A percentile compares a stretch with the other conserved stretches of the same genome.
Conservation (phyloP, 2,888 invertebrate genomes). For the Trachelus stipa region DNA sequence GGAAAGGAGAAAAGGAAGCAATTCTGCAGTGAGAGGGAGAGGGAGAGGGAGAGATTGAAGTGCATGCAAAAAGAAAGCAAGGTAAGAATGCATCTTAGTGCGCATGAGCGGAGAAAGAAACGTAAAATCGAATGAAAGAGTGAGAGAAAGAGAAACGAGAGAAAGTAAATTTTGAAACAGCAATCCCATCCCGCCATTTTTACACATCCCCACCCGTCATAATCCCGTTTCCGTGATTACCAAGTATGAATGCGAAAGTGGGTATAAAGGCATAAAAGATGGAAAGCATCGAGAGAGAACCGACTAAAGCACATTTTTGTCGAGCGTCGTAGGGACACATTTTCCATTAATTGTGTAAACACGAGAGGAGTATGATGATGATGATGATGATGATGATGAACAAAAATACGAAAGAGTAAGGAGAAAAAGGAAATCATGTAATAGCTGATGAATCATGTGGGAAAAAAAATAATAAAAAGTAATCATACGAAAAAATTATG, state of each 20-base stretch:
- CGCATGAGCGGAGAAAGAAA: not conserved
- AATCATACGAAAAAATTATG: constrained; percentile 28
- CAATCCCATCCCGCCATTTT: not conserved
- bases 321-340: constrained; percentile 62
- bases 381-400: not conserved
- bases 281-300: constrained; percentile 56
- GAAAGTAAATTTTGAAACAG: not conserved
- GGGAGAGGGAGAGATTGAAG: not conserved
- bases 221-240: constrained; percentile 1
- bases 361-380: constrained; percentile 40
- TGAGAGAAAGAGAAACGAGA: not conserved
- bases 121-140: not conserved
- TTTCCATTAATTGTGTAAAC: constrained; percentile 65
- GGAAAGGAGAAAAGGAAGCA: constrained; percentile 36
- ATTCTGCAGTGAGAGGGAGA: no score
- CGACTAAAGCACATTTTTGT: constrained; percentile 62
- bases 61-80: not conserved
- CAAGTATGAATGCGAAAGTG: constrained; percentile 9
- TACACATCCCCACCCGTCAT: not conserved
- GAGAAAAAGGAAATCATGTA: constrained; percentile 19
- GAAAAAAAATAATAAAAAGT: constrained; percentile 47
- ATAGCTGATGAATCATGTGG: constrained; percentile 3
- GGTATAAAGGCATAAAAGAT: constrained; percentile 36
- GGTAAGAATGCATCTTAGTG: not conserved
- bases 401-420: constrained; percentile 11